Percentiles rank a stretch among this genome's conserved stretches.
phyloP scores from a whole-genome alignment of 2,797 vertebrate species.

The Dipus sagitta region DNA sequence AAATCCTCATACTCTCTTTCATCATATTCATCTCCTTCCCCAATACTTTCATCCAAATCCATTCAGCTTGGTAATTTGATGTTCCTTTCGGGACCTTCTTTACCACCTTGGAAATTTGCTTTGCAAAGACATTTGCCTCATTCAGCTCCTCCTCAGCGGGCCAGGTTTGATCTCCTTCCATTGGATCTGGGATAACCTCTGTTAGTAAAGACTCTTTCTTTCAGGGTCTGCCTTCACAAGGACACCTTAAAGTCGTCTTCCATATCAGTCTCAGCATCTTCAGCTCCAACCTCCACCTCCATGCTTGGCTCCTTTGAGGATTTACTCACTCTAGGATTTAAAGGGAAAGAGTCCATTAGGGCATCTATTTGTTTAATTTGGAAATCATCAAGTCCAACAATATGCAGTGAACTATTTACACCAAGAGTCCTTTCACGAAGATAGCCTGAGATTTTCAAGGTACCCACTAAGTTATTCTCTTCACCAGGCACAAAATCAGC shows the following conservation, averaged over 20 bases:
- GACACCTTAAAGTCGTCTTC: constrained; percentile 89
- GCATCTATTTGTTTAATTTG: constrained; percentile 96
- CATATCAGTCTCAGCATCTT: constrained; percentile 80
- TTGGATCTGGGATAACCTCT: constrained; percentile 95
- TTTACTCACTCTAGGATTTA: constrained; percentile 85
- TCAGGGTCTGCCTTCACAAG: constrained; percentile 94
- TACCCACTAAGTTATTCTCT: constrained; percentile 89
- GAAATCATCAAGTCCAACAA: constrained; percentile 96
- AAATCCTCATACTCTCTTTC: constrained; percentile 86
- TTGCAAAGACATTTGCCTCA: constrained; percentile 90
- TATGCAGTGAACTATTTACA: constrained; percentile 94
- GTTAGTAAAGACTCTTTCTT: constrained; percentile 91
- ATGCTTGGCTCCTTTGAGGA: constrained; percentile 87
- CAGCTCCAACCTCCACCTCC: constrained; percentile 88
- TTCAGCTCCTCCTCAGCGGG: constrained; percentile 95
- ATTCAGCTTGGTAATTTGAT: constrained; percentile 96
- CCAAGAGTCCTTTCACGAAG: constrained; percentile 91
- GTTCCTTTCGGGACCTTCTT: constrained; percentile 97
- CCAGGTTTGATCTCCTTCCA: constrained; percentile 99
- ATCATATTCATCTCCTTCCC: constrained; percentile 85
- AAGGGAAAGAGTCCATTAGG: constrained; percentile 91
- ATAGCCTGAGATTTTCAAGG: constrained; percentile 95
- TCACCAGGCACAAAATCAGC: constrained; percentile 89
- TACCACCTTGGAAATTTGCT: constrained; percentile 88
- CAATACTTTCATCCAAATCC: constrained; percentile 91